Conservation (phyloP, 1,140 invertebrate species). For the Coptotermes formosanus region DNA sequence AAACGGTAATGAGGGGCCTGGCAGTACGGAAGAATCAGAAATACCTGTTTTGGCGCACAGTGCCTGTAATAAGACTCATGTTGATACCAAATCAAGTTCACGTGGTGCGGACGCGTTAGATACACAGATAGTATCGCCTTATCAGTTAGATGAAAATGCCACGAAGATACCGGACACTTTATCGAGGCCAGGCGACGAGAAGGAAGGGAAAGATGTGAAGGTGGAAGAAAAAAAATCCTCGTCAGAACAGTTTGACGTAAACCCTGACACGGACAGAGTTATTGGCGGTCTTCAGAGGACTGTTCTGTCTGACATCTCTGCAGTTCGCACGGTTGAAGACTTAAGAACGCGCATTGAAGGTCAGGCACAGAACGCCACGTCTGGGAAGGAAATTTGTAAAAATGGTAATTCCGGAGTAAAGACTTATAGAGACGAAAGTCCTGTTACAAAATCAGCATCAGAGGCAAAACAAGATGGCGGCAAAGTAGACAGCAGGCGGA, state of each 20-base stretch:
- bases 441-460: neutral
- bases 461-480: neutral
- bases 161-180: neutral
- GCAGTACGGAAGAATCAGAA: neutral
- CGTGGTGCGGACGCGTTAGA: neutral
- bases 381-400: neutral
- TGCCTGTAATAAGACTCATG: neutral
- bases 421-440: neutral
- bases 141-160: neutral
- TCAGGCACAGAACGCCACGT: neutral
- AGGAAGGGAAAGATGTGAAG: neutral
- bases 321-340: neutral
- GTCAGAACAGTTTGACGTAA: neutral
- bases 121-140: neutral
- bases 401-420: neutral
- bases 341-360: neutral
- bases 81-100: neutral
- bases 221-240: neutral
- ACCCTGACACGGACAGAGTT: neutral
- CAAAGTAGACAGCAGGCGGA: neutral
- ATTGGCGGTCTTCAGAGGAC: neutral
- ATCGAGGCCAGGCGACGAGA: neutral
- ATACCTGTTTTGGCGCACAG: neutral
- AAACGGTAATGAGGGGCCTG: neutral
- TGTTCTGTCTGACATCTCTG: neutral